phyloP scores from a whole-genome alignment of 2,888 invertebrate species.

The Apeira syringaria region DNA sequence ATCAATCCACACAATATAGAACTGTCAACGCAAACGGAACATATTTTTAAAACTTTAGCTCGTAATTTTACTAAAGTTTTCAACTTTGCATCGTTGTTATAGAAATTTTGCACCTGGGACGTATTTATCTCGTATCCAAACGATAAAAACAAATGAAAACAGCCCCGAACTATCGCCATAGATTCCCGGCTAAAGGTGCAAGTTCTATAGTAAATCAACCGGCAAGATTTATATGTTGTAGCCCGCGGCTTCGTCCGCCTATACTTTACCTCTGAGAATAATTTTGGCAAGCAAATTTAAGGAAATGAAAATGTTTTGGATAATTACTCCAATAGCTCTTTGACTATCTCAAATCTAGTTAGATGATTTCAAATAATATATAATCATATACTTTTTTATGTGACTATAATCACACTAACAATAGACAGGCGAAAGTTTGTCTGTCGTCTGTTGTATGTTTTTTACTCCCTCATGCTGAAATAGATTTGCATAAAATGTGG shows the following conservation, averaged over 20 bases:
- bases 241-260: neutral
- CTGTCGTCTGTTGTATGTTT: too few relatives aligned
- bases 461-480: too few relatives aligned
- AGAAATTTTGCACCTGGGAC: conserved; percentile 19
- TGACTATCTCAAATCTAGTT: too few relatives aligned
- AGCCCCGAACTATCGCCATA: conserved; percentile 25
- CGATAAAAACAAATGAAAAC: conserved; percentile 30
- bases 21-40: conserved; percentile 6
- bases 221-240: conserved; percentile 22
- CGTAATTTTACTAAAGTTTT: neutral
- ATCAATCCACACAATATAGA: neutral
- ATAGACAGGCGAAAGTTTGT: too few relatives aligned
- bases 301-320: too few relatives aligned
- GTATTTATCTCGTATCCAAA: conserved; percentile 11
- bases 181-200: conserved; percentile 10
- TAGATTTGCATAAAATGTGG: too few relatives aligned
- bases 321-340: too few relatives aligned
- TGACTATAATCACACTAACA: too few relatives aligned
- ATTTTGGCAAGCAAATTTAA: too few relatives aligned
- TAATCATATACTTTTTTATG: too few relatives aligned
- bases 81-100: conserved; percentile 3
- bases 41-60: conserved; percentile 6
- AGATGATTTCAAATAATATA: too few relatives aligned
- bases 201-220: conserved; percentile 25
- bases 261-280: neutral